Percentiles rank a stretch among this genome's conserved stretches.
phyloP scores from a whole-genome alignment of 2,888 invertebrate genomes.

The Apomyelois bistriatella region DNA sequence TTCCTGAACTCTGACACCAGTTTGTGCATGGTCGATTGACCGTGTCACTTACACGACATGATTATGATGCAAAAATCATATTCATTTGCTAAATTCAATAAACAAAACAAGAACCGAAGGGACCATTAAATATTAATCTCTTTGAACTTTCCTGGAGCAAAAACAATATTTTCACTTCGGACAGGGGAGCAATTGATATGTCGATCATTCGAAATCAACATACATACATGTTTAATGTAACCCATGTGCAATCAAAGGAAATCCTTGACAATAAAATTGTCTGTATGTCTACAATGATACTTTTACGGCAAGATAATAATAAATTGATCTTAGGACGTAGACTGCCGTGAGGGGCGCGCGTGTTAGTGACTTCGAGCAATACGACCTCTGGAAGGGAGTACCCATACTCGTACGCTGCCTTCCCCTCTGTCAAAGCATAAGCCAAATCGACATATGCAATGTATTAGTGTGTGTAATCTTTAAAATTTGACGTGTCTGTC shows the following conservation, averaged over 20 bases:
- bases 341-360: no score
- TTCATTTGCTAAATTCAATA: neutral
- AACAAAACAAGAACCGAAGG: neutral
- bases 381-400: no score
- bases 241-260: neutral
- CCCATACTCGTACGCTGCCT: no score
- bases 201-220: neutral
- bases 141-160: neutral
- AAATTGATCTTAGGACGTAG: neutral
- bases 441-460: no score
- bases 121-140: neutral
- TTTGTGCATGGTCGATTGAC: no score
- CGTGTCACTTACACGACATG: no score
- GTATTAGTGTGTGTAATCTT: no score
- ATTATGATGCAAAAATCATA: no score
- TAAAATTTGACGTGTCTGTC: no score
- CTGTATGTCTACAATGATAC: neutral
- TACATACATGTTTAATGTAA: neutral
- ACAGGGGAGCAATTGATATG: slow-evolving; percentile 3
- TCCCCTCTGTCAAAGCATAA: no score
- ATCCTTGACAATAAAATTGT: slow-evolving; percentile 1
- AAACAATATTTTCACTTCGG: neutral
- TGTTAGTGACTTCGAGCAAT: no score
- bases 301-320: neutral
- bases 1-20: no score